phyloP scores from a whole-genome alignment of 2,113 vertebrate species.

The Patagioenas fasciata region DNA sequence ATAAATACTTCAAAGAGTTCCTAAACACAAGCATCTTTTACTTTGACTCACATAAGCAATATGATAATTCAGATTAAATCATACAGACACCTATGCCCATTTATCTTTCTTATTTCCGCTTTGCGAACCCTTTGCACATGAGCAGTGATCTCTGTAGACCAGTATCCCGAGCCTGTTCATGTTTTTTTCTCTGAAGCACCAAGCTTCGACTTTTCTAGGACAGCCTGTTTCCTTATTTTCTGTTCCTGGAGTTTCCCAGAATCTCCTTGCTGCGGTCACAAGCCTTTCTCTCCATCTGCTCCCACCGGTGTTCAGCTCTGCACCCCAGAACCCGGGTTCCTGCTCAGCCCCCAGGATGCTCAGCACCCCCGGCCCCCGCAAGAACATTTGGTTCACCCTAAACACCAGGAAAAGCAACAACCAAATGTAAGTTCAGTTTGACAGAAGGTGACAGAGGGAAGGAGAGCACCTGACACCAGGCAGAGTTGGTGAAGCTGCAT shows the following conservation, averaged over 20 bases:
- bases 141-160: neutral
- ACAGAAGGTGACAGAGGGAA: neutral
- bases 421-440: neutral
- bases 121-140: neutral
- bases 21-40: neutral
- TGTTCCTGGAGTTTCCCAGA: neutral
- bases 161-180: neutral
- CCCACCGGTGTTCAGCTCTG: too few species aligned
- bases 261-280: rapidly evolving
- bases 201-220: neutral
- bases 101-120: neutral
- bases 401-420: neutral
- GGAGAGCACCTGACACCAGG: neutral
- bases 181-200: neutral
- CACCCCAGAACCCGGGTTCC: neutral
- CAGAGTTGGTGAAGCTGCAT: neutral
- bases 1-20: constrained; percentile 17
- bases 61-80: neutral
- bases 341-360: neutral
- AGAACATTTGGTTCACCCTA: rapidly evolving
- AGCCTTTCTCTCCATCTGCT: neutral
- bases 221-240: neutral
- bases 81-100: neutral
- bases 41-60: neutral
- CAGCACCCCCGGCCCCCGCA: neutral